Evolutionary conservation across 1,140 invertebrate genomes (phyloP), one percentile per base, ranked within the genome.

Genomic region (Musca domestica): DNA sequence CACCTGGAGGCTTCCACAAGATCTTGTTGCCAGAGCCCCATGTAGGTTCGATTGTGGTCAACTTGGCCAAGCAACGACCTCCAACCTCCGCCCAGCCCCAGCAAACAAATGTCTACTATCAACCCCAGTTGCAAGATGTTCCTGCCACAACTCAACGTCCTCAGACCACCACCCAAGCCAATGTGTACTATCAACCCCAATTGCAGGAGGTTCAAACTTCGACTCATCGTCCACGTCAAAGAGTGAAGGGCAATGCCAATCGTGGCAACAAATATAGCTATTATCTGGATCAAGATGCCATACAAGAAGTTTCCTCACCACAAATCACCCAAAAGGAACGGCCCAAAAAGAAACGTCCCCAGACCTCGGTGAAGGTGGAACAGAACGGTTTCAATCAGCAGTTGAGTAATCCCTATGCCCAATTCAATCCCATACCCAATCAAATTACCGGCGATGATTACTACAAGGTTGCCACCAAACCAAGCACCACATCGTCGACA

Each of bases 1-100:
- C 92, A 22, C 92, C 91, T 0, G 83, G 86, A 15, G 92, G 91
- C 14, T 93, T 92, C 75, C 89, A 91, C 0, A 93, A 93, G 80
- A 93, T 93, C 66, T 88, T 91, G 0, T 88, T 94, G 74, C 92
- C 92, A 1, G 88, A 91, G 0, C 92, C 92, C 2, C 92, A 94
- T 77, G 91, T 94, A 3, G 92, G 92, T 3, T 93, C 91, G 1
- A 90, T 94, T 14, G 90, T 94, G 1, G 85, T 94, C 1, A 90
- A 88, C 71, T 66, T 75, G 2, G 73, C 73, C 19, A 80, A 78
- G 70, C 73, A 76, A 15, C 64, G 17, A 15, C 19, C 52, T 2
- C 34, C 23, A 27, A 14, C 34, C 7, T 1, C 63, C 15, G 15
- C 19, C 1, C 34, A 47, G 10, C 34, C 15, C 3, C 47, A 51